phyloP scores from a whole-genome alignment of 92 coral and sea anemone genomes.

The Galaxea fascicularis region DNA sequence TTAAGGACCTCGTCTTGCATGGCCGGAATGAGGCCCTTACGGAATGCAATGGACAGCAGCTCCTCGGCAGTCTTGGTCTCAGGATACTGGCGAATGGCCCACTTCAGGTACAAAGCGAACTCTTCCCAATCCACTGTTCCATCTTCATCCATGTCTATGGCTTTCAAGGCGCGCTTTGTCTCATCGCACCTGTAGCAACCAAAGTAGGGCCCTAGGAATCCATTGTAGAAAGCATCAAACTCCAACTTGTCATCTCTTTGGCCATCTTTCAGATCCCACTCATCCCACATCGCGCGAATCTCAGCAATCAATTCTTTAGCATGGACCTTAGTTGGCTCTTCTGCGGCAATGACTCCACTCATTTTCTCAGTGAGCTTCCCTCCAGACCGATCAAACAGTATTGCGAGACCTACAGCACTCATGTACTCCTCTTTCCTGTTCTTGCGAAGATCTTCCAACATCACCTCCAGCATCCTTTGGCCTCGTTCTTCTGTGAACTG shows the following conservation, averaged over 20 bases:
- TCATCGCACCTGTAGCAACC: slow-evolving; percentile 75
- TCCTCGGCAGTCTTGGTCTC: slow-evolving; percentile 42
- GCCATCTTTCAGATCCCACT: slow-evolving; percentile 73
- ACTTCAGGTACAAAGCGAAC: slow-evolving; percentile 81
- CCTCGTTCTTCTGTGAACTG: too few species aligned
- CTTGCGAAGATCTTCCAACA: too few species aligned
- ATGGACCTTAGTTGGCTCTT: too few species aligned
- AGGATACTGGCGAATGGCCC: slow-evolving; percentile 85
- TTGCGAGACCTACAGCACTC: too few species aligned
- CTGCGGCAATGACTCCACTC: too few species aligned
- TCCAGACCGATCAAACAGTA: too few species aligned
- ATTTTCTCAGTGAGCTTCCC: too few species aligned
- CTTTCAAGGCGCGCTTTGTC: slow-evolving; percentile 72
- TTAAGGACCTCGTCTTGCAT: neutral
- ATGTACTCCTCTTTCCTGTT: too few species aligned
- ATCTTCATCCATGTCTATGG: slow-evolving; percentile 83
- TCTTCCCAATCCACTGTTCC: slow-evolving; percentile 84
- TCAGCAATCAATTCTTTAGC: slow-evolving; percentile 51
- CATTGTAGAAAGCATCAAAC: slow-evolving; percentile 74
- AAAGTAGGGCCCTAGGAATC: slow-evolving; percentile 72
- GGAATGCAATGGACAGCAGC: slow-evolving; percentile 10
- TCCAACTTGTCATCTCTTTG: slow-evolving; percentile 56
- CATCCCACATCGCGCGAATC: slow-evolving; percentile 77
- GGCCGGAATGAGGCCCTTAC: neutral
- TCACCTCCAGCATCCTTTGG: too few species aligned